Evolutionary conservation across 2,888 invertebrate genomes (phyloP).

Genomic region (Caenorhabditis doughertyi): DNA sequence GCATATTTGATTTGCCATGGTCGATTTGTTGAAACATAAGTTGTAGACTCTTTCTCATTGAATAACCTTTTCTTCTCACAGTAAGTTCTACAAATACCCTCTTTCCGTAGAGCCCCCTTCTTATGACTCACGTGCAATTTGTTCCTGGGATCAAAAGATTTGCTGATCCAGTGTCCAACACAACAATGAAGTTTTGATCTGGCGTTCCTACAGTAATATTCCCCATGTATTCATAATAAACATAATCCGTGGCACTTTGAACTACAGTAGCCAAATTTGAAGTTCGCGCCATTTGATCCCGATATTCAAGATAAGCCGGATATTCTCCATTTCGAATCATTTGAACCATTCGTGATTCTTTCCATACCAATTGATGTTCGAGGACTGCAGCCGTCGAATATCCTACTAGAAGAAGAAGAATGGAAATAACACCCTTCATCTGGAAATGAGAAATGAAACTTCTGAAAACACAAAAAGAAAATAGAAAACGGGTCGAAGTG

Average conservation of each 20-base stretch:
- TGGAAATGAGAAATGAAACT: background rate
- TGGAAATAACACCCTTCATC: conserved; percentile 11
- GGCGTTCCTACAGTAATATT: conserved; percentile 70
- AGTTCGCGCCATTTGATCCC: conserved; percentile 17
- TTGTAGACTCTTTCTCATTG: conserved; percentile 90
- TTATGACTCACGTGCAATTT: conserved; percentile 62
- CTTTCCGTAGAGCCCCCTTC: background rate
- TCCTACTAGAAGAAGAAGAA: conserved; percentile 18
- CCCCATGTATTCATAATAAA: conserved; percentile 70
- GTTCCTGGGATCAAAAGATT: conserved; percentile 69
- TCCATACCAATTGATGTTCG: conserved; percentile 59
- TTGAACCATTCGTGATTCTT: conserved; percentile 56
- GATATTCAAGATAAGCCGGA: conserved; percentile 55
- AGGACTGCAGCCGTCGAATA: conserved; percentile 62
- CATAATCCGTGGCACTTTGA: conserved; percentile 52
- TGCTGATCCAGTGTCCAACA: conserved; percentile 69
- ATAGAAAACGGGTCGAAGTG: background rate
- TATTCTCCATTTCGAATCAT: conserved; percentile 67
- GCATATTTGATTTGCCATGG: conserved; percentile 84
- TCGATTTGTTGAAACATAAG: conserved; percentile 85
- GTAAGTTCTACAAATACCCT: conserved; percentile 47
- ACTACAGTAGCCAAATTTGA: conserved; percentile 47
- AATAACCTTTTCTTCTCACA: conserved; percentile 89
- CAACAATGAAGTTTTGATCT: conserved; percentile 68
- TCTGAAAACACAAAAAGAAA: background rate